Evolutionary conservation across 2,113 vertebrate species (phyloP).

Genomic region (Tupaia chinensis): DNA sequence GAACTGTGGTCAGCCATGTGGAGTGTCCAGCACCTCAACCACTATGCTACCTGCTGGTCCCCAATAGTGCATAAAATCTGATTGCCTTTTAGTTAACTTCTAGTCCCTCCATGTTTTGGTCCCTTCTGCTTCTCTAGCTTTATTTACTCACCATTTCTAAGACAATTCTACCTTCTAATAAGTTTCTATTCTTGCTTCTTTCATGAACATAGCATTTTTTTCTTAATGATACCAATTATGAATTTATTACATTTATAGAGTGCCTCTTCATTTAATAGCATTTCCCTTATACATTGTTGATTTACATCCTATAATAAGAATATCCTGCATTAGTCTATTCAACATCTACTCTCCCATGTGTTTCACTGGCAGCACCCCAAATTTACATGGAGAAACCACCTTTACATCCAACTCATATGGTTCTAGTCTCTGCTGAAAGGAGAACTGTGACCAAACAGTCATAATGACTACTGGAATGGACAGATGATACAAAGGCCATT

Average conservation of each 20-base stretch:
- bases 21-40: no score
- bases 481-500: neutral
- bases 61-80: neutral
- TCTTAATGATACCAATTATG: no score
- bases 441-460: neutral
- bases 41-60: no score
- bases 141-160: neutral
- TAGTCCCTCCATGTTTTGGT: neutral
- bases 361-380: neutral
- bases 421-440: neutral
- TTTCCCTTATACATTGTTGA: neutral
- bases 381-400: neutral
- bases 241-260: neutral
- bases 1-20: no score
- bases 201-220: neutral
- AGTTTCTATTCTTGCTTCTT: neutral
- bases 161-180: conserved; percentile 8
- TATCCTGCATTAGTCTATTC: neutral
- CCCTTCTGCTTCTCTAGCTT: neutral
- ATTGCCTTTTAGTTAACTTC: neutral
- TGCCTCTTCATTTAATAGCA: neutral
- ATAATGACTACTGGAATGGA: neutral
- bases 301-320: neutral
- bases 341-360: neutral
- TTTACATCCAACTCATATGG: neutral